Evolutionary conservation across 2,888 invertebrate species (phyloP).

Genomic region (Stenichneumon culpator): DNA sequence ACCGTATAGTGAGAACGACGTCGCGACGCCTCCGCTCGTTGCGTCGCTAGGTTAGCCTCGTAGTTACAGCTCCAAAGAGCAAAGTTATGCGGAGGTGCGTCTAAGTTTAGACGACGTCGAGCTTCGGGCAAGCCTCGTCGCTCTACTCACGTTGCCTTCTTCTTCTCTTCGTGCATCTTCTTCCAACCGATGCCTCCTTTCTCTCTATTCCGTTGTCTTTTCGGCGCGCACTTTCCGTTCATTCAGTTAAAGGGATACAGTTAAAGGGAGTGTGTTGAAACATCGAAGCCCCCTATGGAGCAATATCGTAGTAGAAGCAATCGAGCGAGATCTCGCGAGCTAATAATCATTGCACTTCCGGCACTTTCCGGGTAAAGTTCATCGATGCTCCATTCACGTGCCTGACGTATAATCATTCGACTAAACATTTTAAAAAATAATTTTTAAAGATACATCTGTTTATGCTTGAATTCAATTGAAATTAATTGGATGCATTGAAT

Average conservation of each 20-base stretch:
- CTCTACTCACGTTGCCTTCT: conserved; percentile 63
- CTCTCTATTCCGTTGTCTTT: conserved; percentile 3
- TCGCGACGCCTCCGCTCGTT: conserved; percentile 46
- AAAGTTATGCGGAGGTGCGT: conserved; percentile 75
- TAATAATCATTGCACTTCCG: conserved; percentile 51
- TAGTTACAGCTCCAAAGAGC: conserved; percentile 47
- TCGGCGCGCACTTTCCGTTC: conserved; percentile 60
- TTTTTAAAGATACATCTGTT: not conserved
- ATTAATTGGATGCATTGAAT: not conserved
- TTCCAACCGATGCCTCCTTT: conserved; percentile 21
- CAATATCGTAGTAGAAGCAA: not conserved
- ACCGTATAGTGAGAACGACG: conserved; percentile 43
- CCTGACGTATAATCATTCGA: conserved; percentile 14
- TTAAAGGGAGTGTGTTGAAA: conserved; percentile 53
- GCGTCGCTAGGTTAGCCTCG: conserved; percentile 41
- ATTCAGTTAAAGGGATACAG: conserved; percentile 67
- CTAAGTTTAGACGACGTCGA: conserved; percentile 76
- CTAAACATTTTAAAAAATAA: too few relatives aligned
- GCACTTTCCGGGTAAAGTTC: conserved; percentile 48
- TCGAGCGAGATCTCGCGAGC: conserved; percentile 12
- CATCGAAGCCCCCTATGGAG: not conserved
- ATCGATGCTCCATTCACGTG: conserved; percentile 51
- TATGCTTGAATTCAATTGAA: not conserved
- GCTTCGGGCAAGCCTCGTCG: conserved; percentile 57
- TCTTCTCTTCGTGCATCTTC: conserved; percentile 22